Evolutionary conservation across 2,888 invertebrate genomes (phyloP).

Genomic region (Clusia tigrina): DNA sequence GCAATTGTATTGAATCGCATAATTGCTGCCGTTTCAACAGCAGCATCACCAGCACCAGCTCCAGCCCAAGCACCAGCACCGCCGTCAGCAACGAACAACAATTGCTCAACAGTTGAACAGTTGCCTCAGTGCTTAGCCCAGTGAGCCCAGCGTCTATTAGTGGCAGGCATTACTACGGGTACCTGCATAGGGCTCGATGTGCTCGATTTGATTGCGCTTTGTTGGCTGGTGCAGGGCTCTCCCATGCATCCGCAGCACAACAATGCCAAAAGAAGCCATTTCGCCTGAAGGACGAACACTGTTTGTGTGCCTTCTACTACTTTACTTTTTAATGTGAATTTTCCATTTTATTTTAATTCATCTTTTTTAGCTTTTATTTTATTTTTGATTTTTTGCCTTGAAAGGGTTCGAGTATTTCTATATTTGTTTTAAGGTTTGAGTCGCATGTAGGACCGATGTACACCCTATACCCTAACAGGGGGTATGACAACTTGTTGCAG

Average conservation of each 20-base stretch:
- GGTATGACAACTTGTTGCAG: no score
- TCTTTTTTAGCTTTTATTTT: no score
- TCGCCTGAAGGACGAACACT: slow-evolving; percentile 3
- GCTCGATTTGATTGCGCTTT: not conserved
- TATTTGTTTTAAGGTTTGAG: no score
- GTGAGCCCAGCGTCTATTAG: not conserved
- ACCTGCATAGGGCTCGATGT: not conserved
- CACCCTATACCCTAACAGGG: no score
- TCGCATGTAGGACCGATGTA: no score
- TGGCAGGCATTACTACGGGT: not conserved
- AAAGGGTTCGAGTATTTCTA: no score
- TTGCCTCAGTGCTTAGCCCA: not conserved
- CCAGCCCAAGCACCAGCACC: not conserved
- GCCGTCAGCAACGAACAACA: not conserved
- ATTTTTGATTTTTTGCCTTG: no score
- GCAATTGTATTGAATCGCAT: slow-evolving; percentile 3
- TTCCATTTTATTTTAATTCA: not conserved
- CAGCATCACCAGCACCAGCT: not conserved
- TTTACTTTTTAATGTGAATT: not conserved
- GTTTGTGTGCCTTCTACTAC: not conserved
- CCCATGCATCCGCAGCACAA: not conserved
- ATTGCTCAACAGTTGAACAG: no score
- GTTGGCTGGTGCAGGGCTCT: not conserved
- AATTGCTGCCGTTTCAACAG: slow-evolving; percentile 3
- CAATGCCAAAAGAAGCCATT: not conserved